Evolutionary conservation across 2,888 invertebrate species (phyloP).

Genomic region (Lepas anatifera): DNA sequence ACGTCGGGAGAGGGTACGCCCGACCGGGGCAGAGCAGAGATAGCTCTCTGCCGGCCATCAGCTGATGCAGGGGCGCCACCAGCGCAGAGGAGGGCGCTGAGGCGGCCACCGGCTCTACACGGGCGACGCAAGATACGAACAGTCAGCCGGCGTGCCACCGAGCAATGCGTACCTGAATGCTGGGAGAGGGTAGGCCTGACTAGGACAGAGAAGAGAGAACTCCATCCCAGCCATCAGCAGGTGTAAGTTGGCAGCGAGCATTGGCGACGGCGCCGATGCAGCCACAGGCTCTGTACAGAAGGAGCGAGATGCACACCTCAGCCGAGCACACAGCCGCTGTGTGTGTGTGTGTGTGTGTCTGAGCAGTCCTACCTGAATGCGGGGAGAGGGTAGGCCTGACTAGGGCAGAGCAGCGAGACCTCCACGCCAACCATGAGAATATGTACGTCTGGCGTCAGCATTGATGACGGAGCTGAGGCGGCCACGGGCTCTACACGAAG

Average conservation of each 20-base stretch:
- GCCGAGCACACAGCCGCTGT: not conserved
- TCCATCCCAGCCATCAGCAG: constrained; percentile 56
- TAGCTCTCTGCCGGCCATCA: constrained; percentile 53
- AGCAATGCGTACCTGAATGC: not conserved
- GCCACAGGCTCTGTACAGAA: not conserved
- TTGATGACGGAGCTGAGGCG: not conserved
- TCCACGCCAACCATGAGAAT: not conserved
- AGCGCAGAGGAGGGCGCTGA: constrained; percentile 33
- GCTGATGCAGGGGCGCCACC: constrained; percentile 50
- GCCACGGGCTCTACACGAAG: not conserved
- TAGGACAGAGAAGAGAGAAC: constrained; percentile 49
- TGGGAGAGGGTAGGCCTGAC: constrained; percentile 36
- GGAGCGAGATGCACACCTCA: constrained; percentile 35
- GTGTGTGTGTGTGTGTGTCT: not conserved
- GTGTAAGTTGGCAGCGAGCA: constrained; percentile 44
- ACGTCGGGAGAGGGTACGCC: constrained; percentile 17
- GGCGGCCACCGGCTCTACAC: not conserved
- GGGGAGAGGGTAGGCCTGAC: constrained; percentile 22
- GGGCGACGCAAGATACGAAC: too few relatives aligned
- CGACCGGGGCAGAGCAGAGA: constrained; percentile 54
- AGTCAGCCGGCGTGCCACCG: not conserved
- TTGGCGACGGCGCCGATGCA: not conserved
- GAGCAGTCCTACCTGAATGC: constrained; percentile 17
- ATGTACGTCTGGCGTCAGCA: not conserved
- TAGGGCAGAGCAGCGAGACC: constrained; percentile 22